phyloP scores from a whole-genome alignment of 2,113 vertebrate genomes.

The Gopherus flavomarginatus region DNA sequence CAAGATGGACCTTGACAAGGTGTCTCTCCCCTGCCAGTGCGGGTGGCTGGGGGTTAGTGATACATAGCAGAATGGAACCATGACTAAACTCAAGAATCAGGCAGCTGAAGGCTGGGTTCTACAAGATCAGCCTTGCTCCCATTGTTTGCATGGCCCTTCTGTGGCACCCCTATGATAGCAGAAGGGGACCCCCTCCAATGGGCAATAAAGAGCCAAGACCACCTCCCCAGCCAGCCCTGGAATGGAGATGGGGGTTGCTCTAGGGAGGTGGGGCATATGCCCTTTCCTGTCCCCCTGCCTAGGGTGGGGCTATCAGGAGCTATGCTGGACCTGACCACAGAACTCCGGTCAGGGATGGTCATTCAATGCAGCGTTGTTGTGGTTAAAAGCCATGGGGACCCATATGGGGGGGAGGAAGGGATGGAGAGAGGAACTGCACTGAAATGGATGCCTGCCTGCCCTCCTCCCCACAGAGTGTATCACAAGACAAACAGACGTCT shows the following conservation, averaged over 20 bases:
- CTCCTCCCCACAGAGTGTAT: slow-evolving; percentile 81
- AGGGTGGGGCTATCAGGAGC: neutral
- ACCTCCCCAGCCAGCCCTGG: neutral
- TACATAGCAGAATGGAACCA: no score
- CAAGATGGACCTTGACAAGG: slow-evolving; percentile 94
- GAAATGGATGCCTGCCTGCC: neutral
- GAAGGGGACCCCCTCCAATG: neutral
- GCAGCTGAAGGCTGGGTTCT: neutral
- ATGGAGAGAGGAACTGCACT: neutral
- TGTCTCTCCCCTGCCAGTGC: slow-evolving; percentile 37
- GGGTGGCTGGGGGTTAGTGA: neutral
- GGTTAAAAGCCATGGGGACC: fast-evolving
- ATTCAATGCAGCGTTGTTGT: neutral
- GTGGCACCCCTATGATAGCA: neutral
- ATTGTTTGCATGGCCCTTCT: fast-evolving
- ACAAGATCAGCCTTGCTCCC: neutral
- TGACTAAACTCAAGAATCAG: fast-evolving
- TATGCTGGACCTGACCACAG: neutral
- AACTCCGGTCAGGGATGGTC: fast-evolving
- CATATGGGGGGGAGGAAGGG: no score
- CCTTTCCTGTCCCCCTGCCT: neutral
- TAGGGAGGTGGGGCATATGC: no score
- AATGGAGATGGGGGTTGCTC: neutral
- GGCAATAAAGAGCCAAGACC: neutral
- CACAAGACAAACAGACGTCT: slow-evolving; percentile 90